These are phyloP conservation scores for Thereuonema tuberculata DNA, from an alignment of 1,140 invertebrate species.

Conservation along the genomic window DNA sequence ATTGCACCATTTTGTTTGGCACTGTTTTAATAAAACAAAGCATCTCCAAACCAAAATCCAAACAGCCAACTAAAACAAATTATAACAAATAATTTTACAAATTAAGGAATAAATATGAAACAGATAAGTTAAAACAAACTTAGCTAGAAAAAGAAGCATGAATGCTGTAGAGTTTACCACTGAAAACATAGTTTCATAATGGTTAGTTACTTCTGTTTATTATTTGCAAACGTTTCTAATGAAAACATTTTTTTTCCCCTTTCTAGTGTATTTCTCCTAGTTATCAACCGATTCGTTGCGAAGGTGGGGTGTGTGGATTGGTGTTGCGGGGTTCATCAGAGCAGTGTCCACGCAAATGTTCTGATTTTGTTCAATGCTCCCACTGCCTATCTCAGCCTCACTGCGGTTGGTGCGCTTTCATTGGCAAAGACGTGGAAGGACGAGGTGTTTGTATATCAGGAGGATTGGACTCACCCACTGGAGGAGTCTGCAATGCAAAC, in stretches of 20 bases:
- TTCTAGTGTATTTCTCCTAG: constrained; percentile 65
- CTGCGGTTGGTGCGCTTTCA: constrained; percentile 47
- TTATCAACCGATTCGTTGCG: constrained; percentile 68
- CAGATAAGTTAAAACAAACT: too few relatives aligned
- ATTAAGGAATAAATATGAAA: too few relatives aligned
- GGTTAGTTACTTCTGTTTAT: too few relatives aligned
- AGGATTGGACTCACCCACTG: constrained; percentile 28
- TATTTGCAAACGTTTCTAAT: too few relatives aligned
- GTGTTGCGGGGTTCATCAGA: constrained; percentile 52
- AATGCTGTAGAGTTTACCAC: too few relatives aligned
- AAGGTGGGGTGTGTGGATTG: constrained; percentile 76
- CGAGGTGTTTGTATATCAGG: constrained; percentile 36
- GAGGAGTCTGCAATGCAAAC: constrained; percentile 23
- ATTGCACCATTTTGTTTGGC: too few relatives aligned
- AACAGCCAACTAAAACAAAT: too few relatives aligned
- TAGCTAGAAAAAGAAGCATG: too few relatives aligned
- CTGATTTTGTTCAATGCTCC: constrained; percentile 65
- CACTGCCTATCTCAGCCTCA: constrained; percentile 70
- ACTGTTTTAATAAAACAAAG: too few relatives aligned
- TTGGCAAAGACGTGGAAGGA: constrained; percentile 29
- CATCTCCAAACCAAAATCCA: too few relatives aligned
- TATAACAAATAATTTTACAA: too few relatives aligned
- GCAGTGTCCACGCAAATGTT: constrained; percentile 65
- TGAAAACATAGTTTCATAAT: too few relatives aligned
- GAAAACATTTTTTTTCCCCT: constrained; percentile 2